Evolutionary conservation across 2,113 vertebrate genomes (phyloP), one percentile per base, ranked within the genome.

Genomic region (Trematocara variabile): DNA sequence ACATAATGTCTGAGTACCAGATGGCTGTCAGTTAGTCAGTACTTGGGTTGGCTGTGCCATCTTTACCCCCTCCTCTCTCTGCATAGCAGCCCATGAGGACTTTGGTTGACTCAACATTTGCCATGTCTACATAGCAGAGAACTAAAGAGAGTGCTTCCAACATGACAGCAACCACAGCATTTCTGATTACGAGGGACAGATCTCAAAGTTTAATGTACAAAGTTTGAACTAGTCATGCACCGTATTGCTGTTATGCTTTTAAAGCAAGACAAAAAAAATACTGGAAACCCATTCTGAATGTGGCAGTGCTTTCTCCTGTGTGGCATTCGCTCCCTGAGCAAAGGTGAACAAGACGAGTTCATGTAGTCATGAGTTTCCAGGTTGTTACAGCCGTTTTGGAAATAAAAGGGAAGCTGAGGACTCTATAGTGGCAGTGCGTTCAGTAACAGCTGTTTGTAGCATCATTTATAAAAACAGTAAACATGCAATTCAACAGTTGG

Each of bases 361-460:
- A 8, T 65, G 77, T 84, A 54, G 87, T 90, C 85, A 84, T 88
- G 86, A 89, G 18, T 88, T 88, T 89, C 89, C 79, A 56, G 18
- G 48, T 78, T 79, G 18, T 53, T 25, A 1, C 13, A 44, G 77
- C 79, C 60, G 2, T 48, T 78, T 75, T 20, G 56, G 86, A 88
- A 88, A 89, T 89, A 60, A 46, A 85, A 83, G 81, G 33, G 39
- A 81, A 83, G 79, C 56, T 60, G 75, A 58, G 81, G 58, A 56
- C 33, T 60, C 12, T 92, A 84, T 3, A 77, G 81, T 91, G 92
- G 91, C 92, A 94, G 93, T 94, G 94, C 86, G 79, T 94, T 94
- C 65, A 58, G 80, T 89, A 87, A 90, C 86, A 93, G 92, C 90
- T 94, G 92, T 92, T 88, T 83, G 70, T 70, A 85, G 81, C 79